Evolutionary conservation across 2,888 invertebrate species (phyloP), one percentile per base, ranked within the genome.

Genomic region (Ophraella communa): DNA sequence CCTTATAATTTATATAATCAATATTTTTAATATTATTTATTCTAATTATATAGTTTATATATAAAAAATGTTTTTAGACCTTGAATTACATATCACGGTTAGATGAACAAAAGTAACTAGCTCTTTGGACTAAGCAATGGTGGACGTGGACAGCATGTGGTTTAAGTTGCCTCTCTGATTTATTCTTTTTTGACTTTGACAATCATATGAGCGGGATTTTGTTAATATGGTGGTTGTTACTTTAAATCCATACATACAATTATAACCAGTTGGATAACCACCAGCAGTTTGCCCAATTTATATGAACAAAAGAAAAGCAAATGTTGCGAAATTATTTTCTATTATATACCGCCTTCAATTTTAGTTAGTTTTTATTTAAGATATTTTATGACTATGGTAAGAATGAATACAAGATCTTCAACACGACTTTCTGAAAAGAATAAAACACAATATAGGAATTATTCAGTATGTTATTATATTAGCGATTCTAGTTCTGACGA

Each of bases 401-500:
- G 59, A 54, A 71, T 68, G 62, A 44, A 39, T 10, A 67, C 67
- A 7, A 66, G 68, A 56, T 64, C 67, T 45, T 65, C 70, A 20
- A 20, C 60, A 56, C 66, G 65, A 39, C 23, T 62, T 21, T 27
- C 45, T 27, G 23, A 57, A 52, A 49, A 51, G 23, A 42, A 59
- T 51, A 55, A 44, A 58, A 33, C 17, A 49, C 49, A 30, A 17
- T 56, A 44, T 54, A 23, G 30, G 30, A 52, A 61, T 5, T 20
- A 47, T 51, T 24, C 7, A 45, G 18, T 64, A 47, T 42, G 39
- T 56, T 1, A 55, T 57, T 52, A 56, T 57, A 44, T 30, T 54
- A 60, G 59, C 60, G 66, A 69, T 11, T 69, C 65, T 67, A 67
- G 67, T 20, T 59, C 69, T 39, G 71, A 66, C 8, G 55, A 59